Evolutionary conservation across 2,888 invertebrate species (phyloP).

Genomic region (Leuctra nigra): DNA sequence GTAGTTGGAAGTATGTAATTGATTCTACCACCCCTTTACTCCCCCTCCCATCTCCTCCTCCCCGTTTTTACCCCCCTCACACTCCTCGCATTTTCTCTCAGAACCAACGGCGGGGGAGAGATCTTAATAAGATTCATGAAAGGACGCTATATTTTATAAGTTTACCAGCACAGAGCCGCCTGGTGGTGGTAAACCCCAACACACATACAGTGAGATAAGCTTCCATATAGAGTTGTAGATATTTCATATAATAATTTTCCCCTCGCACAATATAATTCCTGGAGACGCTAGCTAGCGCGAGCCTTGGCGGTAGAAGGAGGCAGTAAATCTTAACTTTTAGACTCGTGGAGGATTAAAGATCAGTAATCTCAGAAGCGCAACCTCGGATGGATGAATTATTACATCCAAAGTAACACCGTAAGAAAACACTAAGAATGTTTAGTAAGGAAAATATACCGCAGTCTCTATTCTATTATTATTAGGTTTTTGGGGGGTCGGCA

Average conservation of each 20-base stretch:
- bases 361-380: slow-evolving; percentile 56
- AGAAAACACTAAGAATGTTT: slow-evolving; percentile 20
- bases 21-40: slow-evolving; percentile 13
- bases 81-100: slow-evolving; percentile 48
- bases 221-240: slow-evolving; percentile 36
- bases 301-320: slow-evolving; percentile 32
- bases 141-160: slow-evolving; percentile 71
- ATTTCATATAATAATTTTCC: slow-evolving; percentile 46
- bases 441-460: slow-evolving; percentile 19
- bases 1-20: slow-evolving; percentile 14
- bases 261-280: slow-evolving; percentile 19
- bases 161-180: slow-evolving; percentile 43
- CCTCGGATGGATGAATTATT: slow-evolving; percentile 55
- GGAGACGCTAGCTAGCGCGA: slow-evolving; percentile 9
- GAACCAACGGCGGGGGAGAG: slow-evolving; percentile 47
- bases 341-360: slow-evolving; percentile 64
- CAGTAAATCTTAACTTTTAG: slow-evolving; percentile 69
- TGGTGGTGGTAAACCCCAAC: slow-evolving; percentile 25
- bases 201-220: slow-evolving; percentile 36
- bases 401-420: slow-evolving; percentile 30
- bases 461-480: slow-evolving; percentile 18
- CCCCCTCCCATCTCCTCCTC: slow-evolving; percentile 35
- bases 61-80: too few species aligned
- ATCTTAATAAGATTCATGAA: slow-evolving; percentile 80
- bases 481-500: too few species aligned